Evolutionary conservation across 2,888 invertebrate species (phyloP).

Genomic region (Megaustenia siamemsis): DNA sequence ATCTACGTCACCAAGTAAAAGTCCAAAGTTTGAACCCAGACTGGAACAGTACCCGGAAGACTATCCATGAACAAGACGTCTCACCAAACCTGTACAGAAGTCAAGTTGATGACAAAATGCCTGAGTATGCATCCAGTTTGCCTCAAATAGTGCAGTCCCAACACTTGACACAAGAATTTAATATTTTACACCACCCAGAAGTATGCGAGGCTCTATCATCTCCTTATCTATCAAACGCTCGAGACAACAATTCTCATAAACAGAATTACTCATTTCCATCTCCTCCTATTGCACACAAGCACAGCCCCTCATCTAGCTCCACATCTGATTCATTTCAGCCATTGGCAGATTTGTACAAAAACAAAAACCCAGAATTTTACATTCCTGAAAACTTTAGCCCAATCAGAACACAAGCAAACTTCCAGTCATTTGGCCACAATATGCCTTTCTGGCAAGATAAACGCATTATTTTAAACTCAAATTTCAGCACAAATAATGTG

Average conservation of each 20-base stretch:
- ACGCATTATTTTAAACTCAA: too few relatives aligned
- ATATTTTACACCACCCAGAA: slow-evolving; percentile 11
- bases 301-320: not conserved
- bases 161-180: not conserved
- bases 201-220: not conserved
- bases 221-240: not conserved
- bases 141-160: not conserved
- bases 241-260: too few relatives aligned
- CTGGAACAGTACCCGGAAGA: not conserved
- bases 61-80: not conserved
- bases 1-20: not conserved
- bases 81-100: not conserved
- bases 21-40: not conserved
- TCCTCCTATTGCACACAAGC: not conserved
- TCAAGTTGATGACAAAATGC: not conserved
- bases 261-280: not conserved
- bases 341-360: not conserved
- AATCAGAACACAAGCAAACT: too few relatives aligned
- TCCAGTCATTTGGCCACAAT: too few relatives aligned
- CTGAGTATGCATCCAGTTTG: not conserved
- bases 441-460: too few relatives aligned
- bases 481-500: too few relatives aligned
- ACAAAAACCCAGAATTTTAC: too few relatives aligned
- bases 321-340: not conserved
- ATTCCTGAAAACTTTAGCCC: too few relatives aligned